A percentile compares a stretch with the other conserved stretches of the same genome.
These are phyloP conservation scores for Drosophila athabasca DNA, from an alignment of 1,140 invertebrate genomes.

Conservation along the genomic window DNA sequence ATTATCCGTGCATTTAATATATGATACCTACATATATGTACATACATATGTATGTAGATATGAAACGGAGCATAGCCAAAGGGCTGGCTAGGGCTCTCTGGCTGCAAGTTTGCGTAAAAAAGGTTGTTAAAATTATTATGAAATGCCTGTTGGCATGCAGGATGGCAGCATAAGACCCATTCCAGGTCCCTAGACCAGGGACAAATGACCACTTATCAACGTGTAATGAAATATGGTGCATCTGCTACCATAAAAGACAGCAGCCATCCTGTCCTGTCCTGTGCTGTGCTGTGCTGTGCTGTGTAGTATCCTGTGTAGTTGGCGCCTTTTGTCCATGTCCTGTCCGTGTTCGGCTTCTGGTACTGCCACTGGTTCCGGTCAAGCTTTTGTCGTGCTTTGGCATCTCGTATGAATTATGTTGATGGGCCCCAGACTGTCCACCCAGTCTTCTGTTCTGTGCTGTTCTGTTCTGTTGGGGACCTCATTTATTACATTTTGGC, in stretches of 20 bases:
- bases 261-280: conserved; percentile 33
- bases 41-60: conserved; percentile 13
- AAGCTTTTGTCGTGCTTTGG: conserved; percentile 66
- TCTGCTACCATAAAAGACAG: conserved; percentile 46
- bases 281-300: no score
- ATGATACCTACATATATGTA: conserved; percentile 15
- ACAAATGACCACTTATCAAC: conserved; percentile 81
- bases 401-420: conserved; percentile 76
- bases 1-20: conserved; percentile 51
- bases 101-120: conserved; percentile 65
- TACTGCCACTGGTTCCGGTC: conserved; percentile 7
- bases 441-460: neutral
- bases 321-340: conserved; percentile 49
- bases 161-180: conserved; percentile 10
- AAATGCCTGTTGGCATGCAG: conserved; percentile 81
- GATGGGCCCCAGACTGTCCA: conserved; percentile 34
- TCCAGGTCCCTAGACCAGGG: conserved; percentile 4
- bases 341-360: neutral
- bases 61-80: conserved; percentile 31
- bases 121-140: conserved; percentile 83
- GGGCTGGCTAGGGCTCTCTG: neutral
- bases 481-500: conserved; percentile 81
- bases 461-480: conserved; percentile 5
- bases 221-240: conserved; percentile 78
- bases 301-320: conserved; percentile 34